These are phyloP conservation scores for Atherinosoma microstoma DNA, from an alignment of 2,797 vertebrate genomes.

Conservation along the genomic window DNA sequence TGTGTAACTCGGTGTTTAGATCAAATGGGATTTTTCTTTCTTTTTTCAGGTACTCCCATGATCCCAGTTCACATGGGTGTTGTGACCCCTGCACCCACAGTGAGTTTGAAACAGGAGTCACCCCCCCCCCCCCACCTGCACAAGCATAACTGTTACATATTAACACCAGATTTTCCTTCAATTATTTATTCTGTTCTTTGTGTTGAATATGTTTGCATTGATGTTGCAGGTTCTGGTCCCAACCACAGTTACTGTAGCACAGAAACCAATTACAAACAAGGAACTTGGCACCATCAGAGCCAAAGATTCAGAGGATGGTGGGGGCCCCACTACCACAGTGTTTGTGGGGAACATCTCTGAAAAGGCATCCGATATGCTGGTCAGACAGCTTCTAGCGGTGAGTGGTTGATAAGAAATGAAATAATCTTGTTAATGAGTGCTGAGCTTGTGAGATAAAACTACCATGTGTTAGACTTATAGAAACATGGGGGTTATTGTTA, in stretches of 20 bases:
- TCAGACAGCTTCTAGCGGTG: slow-evolving; percentile 96
- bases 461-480: neutral
- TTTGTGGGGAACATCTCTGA: slow-evolving; percentile 99
- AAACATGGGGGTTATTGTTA: neutral
- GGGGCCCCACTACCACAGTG: slow-evolving; percentile 95
- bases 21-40: slow-evolving; percentile 11
- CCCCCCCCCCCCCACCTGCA: neutral
- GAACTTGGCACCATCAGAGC: slow-evolving; percentile 83
- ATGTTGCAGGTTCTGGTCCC: slow-evolving; percentile 88
- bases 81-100: slow-evolving; percentile 93
- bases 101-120: slow-evolving; percentile 60
- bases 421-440: neutral
- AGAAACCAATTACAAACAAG: slow-evolving; percentile 90
- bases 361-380: slow-evolving; percentile 98
- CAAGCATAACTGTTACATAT: neutral
- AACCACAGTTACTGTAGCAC: slow-evolving; percentile 90
- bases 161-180: neutral
- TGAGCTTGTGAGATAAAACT: neutral
- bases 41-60: slow-evolving; percentile 92
- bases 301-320: slow-evolving; percentile 89
- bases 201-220: neutral
- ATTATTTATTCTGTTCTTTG: neutral
- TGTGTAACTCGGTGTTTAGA: neutral
- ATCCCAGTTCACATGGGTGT: slow-evolving; percentile 99
- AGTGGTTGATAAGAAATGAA: slow-evolving; percentile 68